A percentile compares a stretch with the other conserved stretches of the same genome.
These are phyloP conservation scores for Panagrolaimus sp. DNA, from an alignment of 1,140 invertebrate species.

Conservation along the genomic window DNA sequence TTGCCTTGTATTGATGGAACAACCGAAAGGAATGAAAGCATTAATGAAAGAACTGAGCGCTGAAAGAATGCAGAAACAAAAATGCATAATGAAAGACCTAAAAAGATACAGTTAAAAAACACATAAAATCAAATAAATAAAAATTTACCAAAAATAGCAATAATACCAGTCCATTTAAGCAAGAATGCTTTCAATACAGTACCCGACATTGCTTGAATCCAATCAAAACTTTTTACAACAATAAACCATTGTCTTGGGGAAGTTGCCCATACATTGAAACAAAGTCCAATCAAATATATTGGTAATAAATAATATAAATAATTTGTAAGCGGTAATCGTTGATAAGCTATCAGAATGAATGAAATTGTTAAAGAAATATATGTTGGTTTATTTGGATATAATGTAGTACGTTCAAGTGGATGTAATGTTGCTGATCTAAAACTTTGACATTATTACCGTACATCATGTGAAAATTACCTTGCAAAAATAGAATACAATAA, in stretches of 20 bases:
- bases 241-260: background rate
- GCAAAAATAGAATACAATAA: slow-evolving; percentile 32
- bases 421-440: slow-evolving; percentile 3
- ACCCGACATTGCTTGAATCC: background rate
- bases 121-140: slow-evolving; percentile 58
- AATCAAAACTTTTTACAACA: background rate
- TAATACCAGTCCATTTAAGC: slow-evolving; percentile 60
- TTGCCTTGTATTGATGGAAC: slow-evolving; percentile 44
- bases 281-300: background rate
- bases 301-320: background rate
- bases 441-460: background rate
- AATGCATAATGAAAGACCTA: slow-evolving; percentile 27
- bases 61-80: slow-evolving; percentile 65
- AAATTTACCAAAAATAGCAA: slow-evolving; percentile 58
- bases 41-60: slow-evolving; percentile 65
- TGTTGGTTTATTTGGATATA: slow-evolving; percentile 24
- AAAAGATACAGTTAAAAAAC: slow-evolving; percentile 63
- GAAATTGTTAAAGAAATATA: background rate
- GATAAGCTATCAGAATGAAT: slow-evolving; percentile 24
- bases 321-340: background rate
- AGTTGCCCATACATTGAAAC: background rate
- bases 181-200: too few relatives aligned
- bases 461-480: slow-evolving; percentile 13
- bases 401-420: background rate
- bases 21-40: slow-evolving; percentile 61